Percentiles rank a stretch among this genome's conserved stretches.
phyloP scores from a whole-genome alignment of 1,140 invertebrate genomes.

The Drosophila santomea region DNA sequence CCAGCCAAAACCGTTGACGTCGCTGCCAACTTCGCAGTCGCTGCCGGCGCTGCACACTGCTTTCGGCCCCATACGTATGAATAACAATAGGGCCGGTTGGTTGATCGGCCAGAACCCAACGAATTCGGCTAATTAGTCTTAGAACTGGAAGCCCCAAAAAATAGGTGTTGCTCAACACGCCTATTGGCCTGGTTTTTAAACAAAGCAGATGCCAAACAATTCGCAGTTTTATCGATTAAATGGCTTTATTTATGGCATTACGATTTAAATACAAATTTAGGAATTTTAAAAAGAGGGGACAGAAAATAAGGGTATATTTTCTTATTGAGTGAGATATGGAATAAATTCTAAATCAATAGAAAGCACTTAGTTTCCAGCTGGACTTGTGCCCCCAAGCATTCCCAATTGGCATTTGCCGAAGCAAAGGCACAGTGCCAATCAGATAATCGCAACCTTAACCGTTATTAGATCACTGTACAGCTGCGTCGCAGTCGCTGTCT shows the following conservation, averaged over 20 bases:
- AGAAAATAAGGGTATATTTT: too few species aligned
- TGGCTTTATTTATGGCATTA: neutral
- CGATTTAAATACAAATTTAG: too few species aligned
- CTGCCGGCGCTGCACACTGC: slow-evolving; percentile 36
- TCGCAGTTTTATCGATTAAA: neutral
- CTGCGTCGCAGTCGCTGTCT: slow-evolving; percentile 27
- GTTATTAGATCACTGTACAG: slow-evolving; percentile 50
- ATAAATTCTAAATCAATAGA: neutral
- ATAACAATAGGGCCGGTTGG: slow-evolving; percentile 30
- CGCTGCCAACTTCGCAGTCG: slow-evolving; percentile 18
- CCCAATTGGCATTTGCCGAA: slow-evolving; percentile 29
- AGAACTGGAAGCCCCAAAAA: neutral
- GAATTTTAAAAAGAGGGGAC: too few species aligned
- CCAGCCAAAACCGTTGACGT: slow-evolving; percentile 54
- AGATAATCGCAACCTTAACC: slow-evolving; percentile 50
- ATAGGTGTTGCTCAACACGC: slow-evolving; percentile 38
- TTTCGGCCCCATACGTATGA: slow-evolving; percentile 32
- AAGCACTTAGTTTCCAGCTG: slow-evolving; percentile 1
- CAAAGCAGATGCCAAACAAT: neutral
- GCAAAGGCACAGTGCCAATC: slow-evolving; percentile 23
- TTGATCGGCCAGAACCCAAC: slow-evolving; percentile 2
- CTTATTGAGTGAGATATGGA: too few species aligned
- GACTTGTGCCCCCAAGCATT: neutral
- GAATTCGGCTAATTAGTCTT: slow-evolving; percentile 38
- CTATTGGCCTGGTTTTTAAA: slow-evolving; percentile 12